Evolutionary conservation across 2,888 invertebrate genomes (phyloP).

Genomic region (Peribatodes rhomboidaria): DNA sequence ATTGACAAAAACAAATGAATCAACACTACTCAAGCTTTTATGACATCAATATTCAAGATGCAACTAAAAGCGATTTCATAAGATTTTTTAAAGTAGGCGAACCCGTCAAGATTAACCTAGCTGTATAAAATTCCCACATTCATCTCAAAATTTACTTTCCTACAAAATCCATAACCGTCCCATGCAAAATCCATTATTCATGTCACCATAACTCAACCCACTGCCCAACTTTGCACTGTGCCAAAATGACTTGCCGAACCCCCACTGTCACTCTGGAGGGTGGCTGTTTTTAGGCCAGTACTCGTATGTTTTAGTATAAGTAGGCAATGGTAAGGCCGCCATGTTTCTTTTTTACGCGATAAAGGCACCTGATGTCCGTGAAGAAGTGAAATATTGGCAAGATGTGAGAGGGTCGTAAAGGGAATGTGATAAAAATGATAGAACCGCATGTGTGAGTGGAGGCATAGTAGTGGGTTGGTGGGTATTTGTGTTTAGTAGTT

Average conservation of each 20-base stretch:
- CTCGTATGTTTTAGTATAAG: conserved; percentile 44
- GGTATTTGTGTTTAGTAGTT: no score
- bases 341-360: conserved; percentile 31
- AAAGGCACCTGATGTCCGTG: conserved; percentile 21
- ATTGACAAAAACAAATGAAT: no score
- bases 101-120: no score
- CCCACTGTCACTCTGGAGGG: conserved; percentile 48
- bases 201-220: conserved; percentile 13
- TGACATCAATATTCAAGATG: no score
- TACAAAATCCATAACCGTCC: not conserved
- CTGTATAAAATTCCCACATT: not conserved
- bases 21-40: no score
- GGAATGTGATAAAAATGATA: not conserved
- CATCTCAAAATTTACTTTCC: not conserved
- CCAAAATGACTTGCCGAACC: conserved; percentile 44
- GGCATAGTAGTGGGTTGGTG: not conserved
- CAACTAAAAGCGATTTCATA: no score
- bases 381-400: conserved; percentile 22
- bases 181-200: conserved; percentile 11
- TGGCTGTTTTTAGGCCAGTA: conserved; percentile 67
- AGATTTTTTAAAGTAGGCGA: no score
- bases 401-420: conserved; percentile 1
- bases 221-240: conserved; percentile 39
- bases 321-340: conserved; percentile 12
- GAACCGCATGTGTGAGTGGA: not conserved